These are phyloP conservation scores for Atrina japonica DNA, from an alignment of 2,888 invertebrate genomes.

Conservation along the genomic window DNA sequence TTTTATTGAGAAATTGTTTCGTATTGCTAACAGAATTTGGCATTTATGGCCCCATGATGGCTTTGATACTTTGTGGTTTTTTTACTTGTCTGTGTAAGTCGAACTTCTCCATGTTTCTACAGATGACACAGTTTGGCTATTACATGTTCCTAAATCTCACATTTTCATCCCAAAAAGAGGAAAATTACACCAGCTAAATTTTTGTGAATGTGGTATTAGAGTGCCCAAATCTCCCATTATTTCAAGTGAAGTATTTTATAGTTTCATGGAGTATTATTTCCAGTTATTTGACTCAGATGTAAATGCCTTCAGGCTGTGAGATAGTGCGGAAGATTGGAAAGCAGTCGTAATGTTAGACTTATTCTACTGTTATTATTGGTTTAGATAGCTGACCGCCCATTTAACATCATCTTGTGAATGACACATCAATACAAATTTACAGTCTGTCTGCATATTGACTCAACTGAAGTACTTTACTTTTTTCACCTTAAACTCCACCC, in stretches of 20 bases:
- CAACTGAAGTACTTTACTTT: conserved; percentile 1
- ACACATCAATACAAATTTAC: conserved; percentile 4
- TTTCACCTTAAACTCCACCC: conserved; percentile 24
- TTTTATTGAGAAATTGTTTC: too few relatives aligned
- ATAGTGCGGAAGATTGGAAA: background rate
- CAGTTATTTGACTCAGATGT: conserved; percentile 7
- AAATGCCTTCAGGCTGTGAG: conserved; percentile 9
- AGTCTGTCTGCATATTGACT: too few relatives aligned
- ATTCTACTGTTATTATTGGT: conserved; percentile 2
- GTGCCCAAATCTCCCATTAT: background rate
- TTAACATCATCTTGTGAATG: conserved; percentile 6
- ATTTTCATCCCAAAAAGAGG: too few relatives aligned
- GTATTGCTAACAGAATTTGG: too few relatives aligned
- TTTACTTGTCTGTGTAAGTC: too few relatives aligned
- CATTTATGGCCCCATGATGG: too few relatives aligned
- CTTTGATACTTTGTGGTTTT: too few relatives aligned
- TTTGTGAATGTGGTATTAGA: too few relatives aligned
- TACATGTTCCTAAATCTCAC: too few relatives aligned
- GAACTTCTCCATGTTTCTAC: too few relatives aligned
- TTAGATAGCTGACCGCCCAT: conserved; percentile 16
- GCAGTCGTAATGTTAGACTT: background rate
- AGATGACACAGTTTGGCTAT: too few relatives aligned
- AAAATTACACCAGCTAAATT: too few relatives aligned
- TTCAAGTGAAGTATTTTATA: conserved; percentile 15
- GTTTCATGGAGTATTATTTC: conserved; percentile 12